Conservation (phyloP, 2,113 vertebrate species). For the Elaphurus davidianus region DNA sequence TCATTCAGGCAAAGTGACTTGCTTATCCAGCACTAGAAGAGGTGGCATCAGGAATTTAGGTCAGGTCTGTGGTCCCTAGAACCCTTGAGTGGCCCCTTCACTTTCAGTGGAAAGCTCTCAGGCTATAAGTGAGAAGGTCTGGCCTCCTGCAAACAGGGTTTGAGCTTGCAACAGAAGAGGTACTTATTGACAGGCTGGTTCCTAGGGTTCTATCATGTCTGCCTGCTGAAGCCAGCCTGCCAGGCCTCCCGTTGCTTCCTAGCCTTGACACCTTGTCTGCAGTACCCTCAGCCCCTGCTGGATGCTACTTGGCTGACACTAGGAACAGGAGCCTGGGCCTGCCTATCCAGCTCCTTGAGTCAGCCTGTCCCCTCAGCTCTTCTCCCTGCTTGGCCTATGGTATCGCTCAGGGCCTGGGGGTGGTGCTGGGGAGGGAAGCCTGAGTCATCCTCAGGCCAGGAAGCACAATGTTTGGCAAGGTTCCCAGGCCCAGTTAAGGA, state of each 20-base stretch:
- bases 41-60: background rate
- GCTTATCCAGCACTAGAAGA: background rate
- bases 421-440: slow-evolving; percentile 10
- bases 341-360: background rate
- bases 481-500: slow-evolving; percentile 37
- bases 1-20: background rate
- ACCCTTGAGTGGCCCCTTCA: background rate
- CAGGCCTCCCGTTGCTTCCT: background rate
- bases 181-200: background rate
- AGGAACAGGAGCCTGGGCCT: background rate
- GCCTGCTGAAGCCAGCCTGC: background rate
- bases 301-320: background rate
- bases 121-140: background rate
- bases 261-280: background rate
- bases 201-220: background rate
- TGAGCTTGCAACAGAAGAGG: background rate
- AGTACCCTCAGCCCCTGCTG: background rate
- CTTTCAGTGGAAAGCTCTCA: background rate
- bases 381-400: background rate
- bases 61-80: background rate
- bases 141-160: background rate
- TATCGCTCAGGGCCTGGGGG: background rate
- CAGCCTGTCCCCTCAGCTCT: background rate
- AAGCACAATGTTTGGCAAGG: slow-evolving; percentile 55
- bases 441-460: slow-evolving; percentile 55